Base-by-base conservation (phyloP, 2,113 vertebrate species). In the Engystomops pustulosus region DNA sequence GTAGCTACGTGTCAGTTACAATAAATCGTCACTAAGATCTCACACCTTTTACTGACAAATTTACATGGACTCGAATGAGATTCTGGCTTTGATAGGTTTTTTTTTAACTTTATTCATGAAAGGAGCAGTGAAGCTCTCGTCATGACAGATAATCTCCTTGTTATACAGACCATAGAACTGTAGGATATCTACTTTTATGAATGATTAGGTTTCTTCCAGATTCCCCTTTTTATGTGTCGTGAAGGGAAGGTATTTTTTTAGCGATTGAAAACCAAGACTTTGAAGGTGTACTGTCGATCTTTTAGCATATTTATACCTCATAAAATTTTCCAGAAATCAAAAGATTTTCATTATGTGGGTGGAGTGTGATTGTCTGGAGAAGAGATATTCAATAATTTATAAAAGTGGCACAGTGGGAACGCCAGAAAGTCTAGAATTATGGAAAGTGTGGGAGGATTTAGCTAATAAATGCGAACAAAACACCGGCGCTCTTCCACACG, bases 111-210 rank as follows among this genome's bases (percentile, higher is more conserved):
- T 75, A 84, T 77, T 77, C 72, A 77, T 78, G 45, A 84, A 78
- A 77, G 68, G 70, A 82, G 20, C 51, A 45, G 68, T 23, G 45
- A 49, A 65, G 60, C 36, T 77, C 53, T 68, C 72, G 34, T 53
- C 82, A 69, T 78, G 82, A 78, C 72, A 53, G 72, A 77, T 69
- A 77, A 78, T 77, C 44, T 77, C 60, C 81, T 76, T 53, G 71
- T 84, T 77, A 77, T 55, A 67, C 72, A 25, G 45, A 65, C 70
- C 71, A 67, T 53, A 67, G 62, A 78, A 84, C 82, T 68, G 72
- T 69, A 44, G 71, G 55, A 67, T 76, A 69, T 53, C 38, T 77
- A 23, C 27, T 62, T 78, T 62, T 78, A 83, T 75, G 71, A 83
- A 83, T 83, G 72, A 77, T 77, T 84, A 77, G 27, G n/a, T 25